Conservation (phyloP, 2,888 invertebrate genomes). For the Habroteleia sp. region DNA sequence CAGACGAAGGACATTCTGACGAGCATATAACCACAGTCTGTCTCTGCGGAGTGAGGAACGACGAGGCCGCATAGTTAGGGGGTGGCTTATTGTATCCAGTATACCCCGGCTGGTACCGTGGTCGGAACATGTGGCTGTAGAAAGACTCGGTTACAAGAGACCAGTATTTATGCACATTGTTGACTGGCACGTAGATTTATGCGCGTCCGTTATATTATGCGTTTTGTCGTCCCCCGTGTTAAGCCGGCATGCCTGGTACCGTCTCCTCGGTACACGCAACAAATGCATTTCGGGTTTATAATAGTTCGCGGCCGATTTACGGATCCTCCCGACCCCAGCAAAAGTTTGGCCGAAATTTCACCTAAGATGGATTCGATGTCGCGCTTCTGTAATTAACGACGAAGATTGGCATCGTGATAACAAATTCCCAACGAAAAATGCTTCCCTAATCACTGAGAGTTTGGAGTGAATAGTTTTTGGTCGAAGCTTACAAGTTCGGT, state of each 20-base stretch:
- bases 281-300: slow-evolving; percentile 70
- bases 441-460: background rate
- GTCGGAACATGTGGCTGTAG: slow-evolving; percentile 32
- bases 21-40: slow-evolving; percentile 76
- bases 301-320: slow-evolving; percentile 32
- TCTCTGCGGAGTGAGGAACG: slow-evolving; percentile 75
- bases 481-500: background rate
- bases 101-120: slow-evolving; percentile 34
- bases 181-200: slow-evolving; percentile 81
- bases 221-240: slow-evolving; percentile 78
- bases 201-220: slow-evolving; percentile 81
- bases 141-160: slow-evolving; percentile 77
- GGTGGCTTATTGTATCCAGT: slow-evolving; percentile 58
- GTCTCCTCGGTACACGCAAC: slow-evolving; percentile 77
- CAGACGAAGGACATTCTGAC: slow-evolving; percentile 67
- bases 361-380: slow-evolving; percentile 43
- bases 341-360: slow-evolving; percentile 34
- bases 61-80: slow-evolving; percentile 74
- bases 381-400: slow-evolving; percentile 29
- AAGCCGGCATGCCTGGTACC: slow-evolving; percentile 78
- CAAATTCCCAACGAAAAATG: slow-evolving; percentile 19
- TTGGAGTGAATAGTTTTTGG: slow-evolving; percentile 9
- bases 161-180: slow-evolving; percentile 81
- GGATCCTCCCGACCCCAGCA: slow-evolving; percentile 24
- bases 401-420: slow-evolving; percentile 36